Conservation (phyloP, 2,797 vertebrate species). For the Danio albolineatus region DNA sequence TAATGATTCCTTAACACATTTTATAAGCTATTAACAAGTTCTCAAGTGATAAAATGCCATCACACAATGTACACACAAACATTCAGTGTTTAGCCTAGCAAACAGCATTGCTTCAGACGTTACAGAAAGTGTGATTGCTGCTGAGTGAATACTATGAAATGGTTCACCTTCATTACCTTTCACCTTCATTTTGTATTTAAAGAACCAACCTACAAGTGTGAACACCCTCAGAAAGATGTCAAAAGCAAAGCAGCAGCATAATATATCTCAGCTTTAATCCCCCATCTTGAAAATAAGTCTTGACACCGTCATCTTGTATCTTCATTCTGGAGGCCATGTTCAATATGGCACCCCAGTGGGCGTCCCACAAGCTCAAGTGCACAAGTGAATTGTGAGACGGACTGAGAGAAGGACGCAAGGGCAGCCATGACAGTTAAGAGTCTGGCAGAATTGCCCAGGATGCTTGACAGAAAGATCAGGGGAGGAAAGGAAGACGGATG, state of each 20-base stretch:
- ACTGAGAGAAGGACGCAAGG: slow-evolving; percentile 39
- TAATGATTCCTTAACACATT: no score
- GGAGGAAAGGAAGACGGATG: slow-evolving; percentile 80
- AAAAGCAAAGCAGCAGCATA: not conserved
- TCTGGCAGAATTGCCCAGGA: slow-evolving; percentile 70
- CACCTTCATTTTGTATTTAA: no score
- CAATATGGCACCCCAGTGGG: slow-evolving; percentile 55
- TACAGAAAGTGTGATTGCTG: no score
- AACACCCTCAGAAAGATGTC: not conserved
- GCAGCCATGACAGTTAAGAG: slow-evolving; percentile 58
- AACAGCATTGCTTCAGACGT: no score
- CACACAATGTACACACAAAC: no score
- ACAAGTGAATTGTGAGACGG: slow-evolving; percentile 49
- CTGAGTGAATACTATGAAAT: no score
- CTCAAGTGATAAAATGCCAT: no score
- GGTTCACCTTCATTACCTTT: no score
- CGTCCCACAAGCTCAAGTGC: slow-evolving; percentile 34
- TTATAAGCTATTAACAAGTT: no score
- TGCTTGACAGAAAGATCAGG: slow-evolving; percentile 72
- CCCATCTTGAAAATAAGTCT: slow-evolving; percentile 30
- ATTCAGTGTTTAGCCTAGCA: no score
- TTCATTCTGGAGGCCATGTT: slow-evolving; percentile 54
- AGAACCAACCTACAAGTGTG: no score
- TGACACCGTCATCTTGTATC: slow-evolving; percentile 27
- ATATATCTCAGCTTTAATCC: slow-evolving; percentile 11